A percentile compares a stretch with the other conserved stretches of the same genome.
phyloP scores from a whole-genome alignment of 37 sponge, comb jelly and placozoan genomes.

The Ephydatia muelleri region DNA sequence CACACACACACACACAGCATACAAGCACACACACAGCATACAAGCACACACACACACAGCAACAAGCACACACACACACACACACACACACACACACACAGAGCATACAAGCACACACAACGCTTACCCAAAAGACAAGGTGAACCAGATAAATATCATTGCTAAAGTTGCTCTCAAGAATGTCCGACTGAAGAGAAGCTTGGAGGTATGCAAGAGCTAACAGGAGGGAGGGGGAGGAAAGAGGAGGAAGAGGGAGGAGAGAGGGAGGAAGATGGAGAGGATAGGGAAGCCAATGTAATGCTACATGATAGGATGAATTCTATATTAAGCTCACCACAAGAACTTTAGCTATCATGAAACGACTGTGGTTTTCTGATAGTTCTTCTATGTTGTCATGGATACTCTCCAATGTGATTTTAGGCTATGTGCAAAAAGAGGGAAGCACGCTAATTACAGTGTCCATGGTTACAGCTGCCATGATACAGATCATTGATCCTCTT shows the following conservation, averaged over 20 bases:
- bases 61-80: neutral
- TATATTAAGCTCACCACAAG: neutral
- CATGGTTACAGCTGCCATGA: too few species aligned
- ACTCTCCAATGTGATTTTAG: too few species aligned
- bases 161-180: constrained; percentile 47
- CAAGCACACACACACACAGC: too few species aligned
- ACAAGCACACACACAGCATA: neutral
- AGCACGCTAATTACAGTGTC: too few species aligned
- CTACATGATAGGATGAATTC: neutral
- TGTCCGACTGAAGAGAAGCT: constrained; percentile 28
- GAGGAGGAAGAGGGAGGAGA: neutral
- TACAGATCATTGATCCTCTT: too few species aligned
- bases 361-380: neutral
- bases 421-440: too few species aligned
- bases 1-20: too few species aligned
- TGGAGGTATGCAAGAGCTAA: constrained; percentile 47
- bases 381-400: too few species aligned
- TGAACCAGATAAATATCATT: constrained; percentile 55
- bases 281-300: neutral
- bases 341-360: neutral
- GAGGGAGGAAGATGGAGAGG: neutral
- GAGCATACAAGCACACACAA: too few species aligned
- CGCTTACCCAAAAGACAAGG: constrained; percentile 81
- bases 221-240: constrained; percentile 5
- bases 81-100: constrained; percentile 12